phyloP scores from a whole-genome alignment of 1,140 invertebrate species.

The Ostrea denselamellosa region DNA sequence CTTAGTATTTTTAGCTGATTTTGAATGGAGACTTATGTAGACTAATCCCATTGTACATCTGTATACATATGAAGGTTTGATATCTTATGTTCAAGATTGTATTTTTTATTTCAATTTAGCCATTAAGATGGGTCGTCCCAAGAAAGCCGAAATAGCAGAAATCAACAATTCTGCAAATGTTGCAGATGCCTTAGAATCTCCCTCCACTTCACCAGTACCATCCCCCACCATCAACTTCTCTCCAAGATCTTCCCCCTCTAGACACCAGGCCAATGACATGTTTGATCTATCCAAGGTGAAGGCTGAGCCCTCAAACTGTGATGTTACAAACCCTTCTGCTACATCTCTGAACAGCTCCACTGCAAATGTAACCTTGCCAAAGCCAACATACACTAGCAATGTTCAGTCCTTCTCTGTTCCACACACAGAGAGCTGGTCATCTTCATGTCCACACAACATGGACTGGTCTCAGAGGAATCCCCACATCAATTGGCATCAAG shows the following conservation, averaged over 20 bases:
- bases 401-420: not conserved
- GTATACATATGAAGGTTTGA: not conserved
- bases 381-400: not conserved
- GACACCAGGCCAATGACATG: conserved; percentile 49
- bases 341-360: conserved; percentile 12
- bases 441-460: not conserved
- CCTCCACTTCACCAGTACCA: conserved; percentile 31
- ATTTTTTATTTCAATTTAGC: conserved; percentile 54
- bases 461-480: conserved; percentile 13
- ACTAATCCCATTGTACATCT: not conserved
- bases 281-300: conserved; percentile 51
- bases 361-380: not conserved
- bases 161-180: not conserved
- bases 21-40: no score
- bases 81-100: not conserved
- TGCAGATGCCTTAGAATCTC: conserved; percentile 2
- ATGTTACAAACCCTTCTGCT: conserved; percentile 43
- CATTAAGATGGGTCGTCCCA: conserved; percentile 71
- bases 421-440: not conserved
- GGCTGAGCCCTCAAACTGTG: conserved; percentile 45
- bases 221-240: conserved; percentile 36
- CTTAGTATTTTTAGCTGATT: no score
- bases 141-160: conserved; percentile 62
- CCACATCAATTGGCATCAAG: conserved; percentile 36
- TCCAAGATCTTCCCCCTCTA: conserved; percentile 48